Base-by-base conservation (phyloP, 1,140 invertebrate genomes). In the Charaxes varanes region DNA sequence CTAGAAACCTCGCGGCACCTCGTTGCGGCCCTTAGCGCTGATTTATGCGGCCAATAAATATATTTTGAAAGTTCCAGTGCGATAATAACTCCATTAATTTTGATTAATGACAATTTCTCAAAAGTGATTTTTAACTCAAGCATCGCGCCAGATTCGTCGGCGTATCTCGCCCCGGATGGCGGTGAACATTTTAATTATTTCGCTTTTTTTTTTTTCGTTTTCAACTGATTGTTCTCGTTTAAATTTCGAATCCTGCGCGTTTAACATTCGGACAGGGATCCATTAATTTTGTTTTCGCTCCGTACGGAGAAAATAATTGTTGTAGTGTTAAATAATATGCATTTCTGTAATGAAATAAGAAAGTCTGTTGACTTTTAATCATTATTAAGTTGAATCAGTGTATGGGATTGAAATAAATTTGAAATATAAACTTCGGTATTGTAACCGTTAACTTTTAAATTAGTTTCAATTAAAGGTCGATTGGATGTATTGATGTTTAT, bases 21-120 rank as follows among this genome's bases (percentile, higher is more conserved):
- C 77, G 70, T 74, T 77, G 69, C 63, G 73, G 67, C 73, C 71
- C 72, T 80, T 78, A 78, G 60, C 33, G 66, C 64, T 80, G 76
- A 82, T 80, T 82, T 80, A 82, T 77, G 67, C 52, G 33, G 41
- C 66, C 59, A 66, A 78, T 82, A 80, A 82, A 80, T 82, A 82
- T 80, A 77, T 80, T 80, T 74, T 80, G 71, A 78, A 82, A 82
- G 69, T 80, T 65, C 41, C 55, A 69, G 59, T 72, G 71, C 74
- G 73, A 80, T 80, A 82, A 82, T 80, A 82, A 82, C 76, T 82
- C 76, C 78, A 82, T 82, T 82, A 78, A 82, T 72, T 80, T 82
- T 82, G 78, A 82, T 82, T 78, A 71, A 82, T 80, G 78, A 74
- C 62, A 73, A 69, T 78, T 82, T 80, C 71, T 74, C 53, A 74